Base-by-base conservation (phyloP, 2,888 invertebrate genomes). In the Myopa testacea region DNA sequence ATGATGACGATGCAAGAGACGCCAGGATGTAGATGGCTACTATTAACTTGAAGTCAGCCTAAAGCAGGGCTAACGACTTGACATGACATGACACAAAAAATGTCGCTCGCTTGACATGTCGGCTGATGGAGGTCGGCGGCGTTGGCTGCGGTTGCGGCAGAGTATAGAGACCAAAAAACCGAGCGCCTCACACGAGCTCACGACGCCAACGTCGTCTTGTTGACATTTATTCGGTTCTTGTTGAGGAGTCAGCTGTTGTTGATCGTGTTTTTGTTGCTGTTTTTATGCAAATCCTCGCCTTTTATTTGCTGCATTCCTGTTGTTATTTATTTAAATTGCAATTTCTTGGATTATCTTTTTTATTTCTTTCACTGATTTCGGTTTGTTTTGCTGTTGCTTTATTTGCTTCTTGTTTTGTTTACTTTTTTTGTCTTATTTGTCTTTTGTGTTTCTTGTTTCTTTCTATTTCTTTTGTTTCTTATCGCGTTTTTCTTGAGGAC, bases 271-370 rank as follows among this genome's bases (percentile, higher is more conserved):
- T 45, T 3, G 45, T 40, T 50, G 40, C 19, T 45, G 37, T 55
- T 71, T 71, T 58, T 58, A 8, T 71, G 71, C 34, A 40, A 62
- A 73, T 40, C 1, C 63, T 65, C 73, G 63, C 6, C 40, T 74
- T 62, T 26, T 34, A 74, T 74, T 45, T 63, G n/a, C 38, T 38
- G 58, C 37, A 19, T 60, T 26, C 37, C 19, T 60, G 14, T 68
- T 45, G 38, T 68, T 68, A 14, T 68, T 19, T 68, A 40, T 40
- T 26, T 68, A 40, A 8, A 3, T 68, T 68, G 50, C 68, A 68
- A 12, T 40, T 70, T 19, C 38, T 37, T 12, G 6, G 8, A 16
- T 26, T 74, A 63, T 50, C 37, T 0, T 4, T 63, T 14, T 14
- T 3, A 4, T 73, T 73, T 45, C 45, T 63, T 45, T 45, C 45